Evolutionary conservation across 1,140 invertebrate species (phyloP).

Genomic region (Drosophila orosa): DNA sequence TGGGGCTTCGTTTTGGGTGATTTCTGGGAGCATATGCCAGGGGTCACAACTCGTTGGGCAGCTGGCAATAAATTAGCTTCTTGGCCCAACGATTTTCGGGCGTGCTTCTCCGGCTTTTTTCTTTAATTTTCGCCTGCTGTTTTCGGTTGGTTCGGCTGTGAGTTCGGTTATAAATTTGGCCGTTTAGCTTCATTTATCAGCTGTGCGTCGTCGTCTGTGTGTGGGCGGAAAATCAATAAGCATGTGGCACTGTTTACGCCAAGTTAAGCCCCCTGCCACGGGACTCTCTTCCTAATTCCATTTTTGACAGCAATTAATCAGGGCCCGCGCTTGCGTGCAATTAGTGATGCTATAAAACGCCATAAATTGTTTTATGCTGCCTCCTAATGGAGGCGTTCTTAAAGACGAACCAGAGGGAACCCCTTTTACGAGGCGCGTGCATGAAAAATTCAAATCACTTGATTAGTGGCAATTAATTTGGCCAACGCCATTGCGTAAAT

Average conservation of each 20-base stretch:
- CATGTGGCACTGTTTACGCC: constrained; percentile 38
- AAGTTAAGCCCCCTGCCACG: neutral
- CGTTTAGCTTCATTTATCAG: constrained; percentile 56
- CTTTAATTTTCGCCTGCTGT: constrained; percentile 48
- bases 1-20: neutral
- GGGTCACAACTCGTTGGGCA: constrained; percentile 46
- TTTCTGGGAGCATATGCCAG: constrained; percentile 34
- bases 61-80: constrained; percentile 68
- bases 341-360: constrained; percentile 59
- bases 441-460: constrained; percentile 79
- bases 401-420: constrained; percentile 24
- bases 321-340: constrained; percentile 59
- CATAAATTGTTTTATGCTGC: constrained; percentile 66
- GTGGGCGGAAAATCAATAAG: constrained; percentile 56
- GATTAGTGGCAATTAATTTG: constrained; percentile 76
- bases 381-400: constrained; percentile 34
- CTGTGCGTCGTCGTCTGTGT: constrained; percentile 13
- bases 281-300: constrained; percentile 30
- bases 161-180: constrained; percentile 42
- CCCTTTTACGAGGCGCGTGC: constrained; percentile 53
- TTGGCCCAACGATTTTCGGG: constrained; percentile 56
- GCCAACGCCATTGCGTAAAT: constrained; percentile 55
- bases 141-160: constrained; percentile 6
- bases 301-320: constrained; percentile 62
- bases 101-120: constrained; percentile 37